A percentile compares a stretch with the other conserved stretches of the same genome.
phyloP scores from a whole-genome alignment of 2,888 invertebrate genomes.

The Idaea straminata region DNA sequence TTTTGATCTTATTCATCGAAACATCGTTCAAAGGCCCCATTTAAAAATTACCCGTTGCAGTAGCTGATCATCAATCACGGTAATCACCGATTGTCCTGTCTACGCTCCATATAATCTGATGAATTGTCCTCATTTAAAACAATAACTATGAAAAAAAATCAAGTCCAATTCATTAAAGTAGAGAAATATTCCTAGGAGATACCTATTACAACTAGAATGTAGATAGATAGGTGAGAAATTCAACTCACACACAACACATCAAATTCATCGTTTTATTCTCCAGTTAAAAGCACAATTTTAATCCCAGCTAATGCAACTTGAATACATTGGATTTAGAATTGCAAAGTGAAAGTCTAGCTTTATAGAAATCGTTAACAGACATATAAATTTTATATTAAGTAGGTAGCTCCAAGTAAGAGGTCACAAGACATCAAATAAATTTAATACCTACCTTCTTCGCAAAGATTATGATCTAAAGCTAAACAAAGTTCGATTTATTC shows the following conservation, averaged over 20 bases:
- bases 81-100: constrained; percentile 66
- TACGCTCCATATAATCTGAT: constrained; percentile 15
- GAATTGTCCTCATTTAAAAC: not conserved
- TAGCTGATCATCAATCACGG: constrained; percentile 58
- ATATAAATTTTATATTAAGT: not conserved
- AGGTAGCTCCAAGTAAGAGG: not conserved
- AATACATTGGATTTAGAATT: constrained; percentile 7
- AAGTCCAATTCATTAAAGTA: not conserved
- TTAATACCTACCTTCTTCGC: not conserved
- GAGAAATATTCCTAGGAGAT: no score
- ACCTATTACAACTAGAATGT: no score
- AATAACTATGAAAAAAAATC: not conserved
- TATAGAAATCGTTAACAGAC: constrained; percentile 21
- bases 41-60: constrained; percentile 41
- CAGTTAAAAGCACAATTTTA: not conserved
- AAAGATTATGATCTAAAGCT: not conserved
- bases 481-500: no score
- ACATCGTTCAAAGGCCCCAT: constrained; percentile 25
- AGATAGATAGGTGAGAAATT: not conserved
- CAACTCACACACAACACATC: not conserved
- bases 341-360: constrained; percentile 27
- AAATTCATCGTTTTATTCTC: not conserved
- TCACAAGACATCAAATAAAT: not conserved
- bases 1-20: constrained; percentile 20
- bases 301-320: not conserved